These are phyloP conservation scores for Pandion haliaetus DNA, from an alignment of 2,113 vertebrate species.

Conservation along the genomic window DNA sequence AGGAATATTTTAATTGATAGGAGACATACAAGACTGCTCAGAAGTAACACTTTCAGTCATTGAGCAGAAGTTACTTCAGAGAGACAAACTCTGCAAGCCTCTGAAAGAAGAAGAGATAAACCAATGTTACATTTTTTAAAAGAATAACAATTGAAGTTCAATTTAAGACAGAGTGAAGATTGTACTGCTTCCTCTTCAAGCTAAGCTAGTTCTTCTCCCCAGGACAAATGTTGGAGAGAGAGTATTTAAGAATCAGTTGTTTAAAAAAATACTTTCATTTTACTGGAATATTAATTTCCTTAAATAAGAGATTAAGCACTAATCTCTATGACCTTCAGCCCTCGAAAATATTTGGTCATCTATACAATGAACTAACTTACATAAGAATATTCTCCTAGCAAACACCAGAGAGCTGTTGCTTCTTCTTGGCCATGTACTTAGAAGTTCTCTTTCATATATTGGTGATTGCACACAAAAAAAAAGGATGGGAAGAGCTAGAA, in stretches of 20 bases:
- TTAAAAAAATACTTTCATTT: neutral
- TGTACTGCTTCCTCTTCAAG: neutral
- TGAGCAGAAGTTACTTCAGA: neutral
- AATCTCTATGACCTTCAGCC: neutral
- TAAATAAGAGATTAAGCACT: neutral
- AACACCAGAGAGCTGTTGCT: neutral
- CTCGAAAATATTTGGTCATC: neutral
- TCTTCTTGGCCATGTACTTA: neutral
- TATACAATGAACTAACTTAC: neutral
- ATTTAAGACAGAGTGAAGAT: neutral
- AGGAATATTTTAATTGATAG: neutral
- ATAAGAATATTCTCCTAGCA: neutral
- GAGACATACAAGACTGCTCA: neutral
- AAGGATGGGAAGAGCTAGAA: neutral
- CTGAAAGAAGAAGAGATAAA: neutral
- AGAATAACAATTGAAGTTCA: neutral
- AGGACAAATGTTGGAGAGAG: rapidly evolving
- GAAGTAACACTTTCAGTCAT: neutral
- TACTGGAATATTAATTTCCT: neutral
- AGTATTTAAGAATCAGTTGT: neutral
- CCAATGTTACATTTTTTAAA: neutral
- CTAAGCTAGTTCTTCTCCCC: neutral
- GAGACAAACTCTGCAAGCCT: neutral
- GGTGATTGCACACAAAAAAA: neutral
- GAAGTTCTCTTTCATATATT: neutral